Evolutionary conservation across 1,140 invertebrate genomes (phyloP), one percentile per base, ranked within the genome.

Genomic region (Drosophila nasuta): DNA sequence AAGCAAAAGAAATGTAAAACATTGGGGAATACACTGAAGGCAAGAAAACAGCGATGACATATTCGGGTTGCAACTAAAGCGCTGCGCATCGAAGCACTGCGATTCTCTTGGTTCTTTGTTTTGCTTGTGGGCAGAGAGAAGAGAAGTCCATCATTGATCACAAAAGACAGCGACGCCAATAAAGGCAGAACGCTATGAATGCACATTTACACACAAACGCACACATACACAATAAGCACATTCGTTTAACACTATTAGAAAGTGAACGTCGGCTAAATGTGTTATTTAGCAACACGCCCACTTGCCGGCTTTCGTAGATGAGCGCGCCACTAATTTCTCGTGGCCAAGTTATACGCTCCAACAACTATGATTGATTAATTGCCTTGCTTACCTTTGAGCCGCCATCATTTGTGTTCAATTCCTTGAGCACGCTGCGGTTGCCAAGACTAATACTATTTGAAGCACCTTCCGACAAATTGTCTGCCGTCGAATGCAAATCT

Each of bases 381-480:
- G 30, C 13, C 83, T 80, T 25, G 20, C 20, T 25, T 77, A 89
- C 83, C 83, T 72, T 78, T 33, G 60, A 30, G 69, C 54, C 78
- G 70, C 70, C 82, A 71, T 86, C 83, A 52, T 88, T 88, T 69
- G 67, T 75, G 64, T 89, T 78, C 10, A 89, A 62, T 51, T 88
- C 83, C 51, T 79, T 82, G 25, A 88, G 56, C 58, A 89, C 77
- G 43, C 66, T 68, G 62, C 83, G 85, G 35, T 48, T 75, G 20
- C 70, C 64, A 8, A 57, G 35, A 13, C 46, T 75, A 11, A 54
- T 7, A 25, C 20, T 25, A 17, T 70, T 71, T 33, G 38, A 10
- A 54, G 13, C 52, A 7, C 5, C 71, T 25, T 13, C 11, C 28
- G 51, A 33, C 28, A 52, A 52, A 52, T 52, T 52, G 28, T 52